Evolutionary conservation across 2,797 vertebrate genomes (phyloP), one percentile per base, ranked within the genome.

Genomic region (Sebastes flavidus): DNA sequence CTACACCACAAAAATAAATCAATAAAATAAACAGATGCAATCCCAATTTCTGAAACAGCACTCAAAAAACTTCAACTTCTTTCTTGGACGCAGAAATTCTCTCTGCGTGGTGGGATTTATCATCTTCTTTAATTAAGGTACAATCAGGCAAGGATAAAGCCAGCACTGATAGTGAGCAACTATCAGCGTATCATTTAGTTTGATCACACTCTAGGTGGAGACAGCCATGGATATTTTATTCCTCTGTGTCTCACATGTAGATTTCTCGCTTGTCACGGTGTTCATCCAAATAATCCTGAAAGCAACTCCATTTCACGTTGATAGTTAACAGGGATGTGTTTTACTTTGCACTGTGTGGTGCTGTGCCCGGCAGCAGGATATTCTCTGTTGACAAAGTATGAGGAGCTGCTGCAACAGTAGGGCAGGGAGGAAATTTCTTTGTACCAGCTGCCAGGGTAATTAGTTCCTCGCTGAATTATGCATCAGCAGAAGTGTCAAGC

Each of bases 381-480:
- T 81, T 85, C 81, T 87, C 77, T 89, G 89, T 86, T 89, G 91
- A 90, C 89, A 91, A 90, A 92, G 87, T 91, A 77, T 75, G 82
- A 86, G 62, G 83, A 78, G 87, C 85, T 85, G 82, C 86, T 87
- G 85, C 89, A 90, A 91, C 87, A 87, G 85, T 89, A 82, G 84
- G 90, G 77, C 84, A 86, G 84, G 79, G 81, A 93, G 92, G 91
- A 94, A 88, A 92, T 93, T 87, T 91, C 90, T 94, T 94, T 94
- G 93, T 92, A 93, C 88, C 92, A 94, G 91, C 92, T 92, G 90
- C 91, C 90, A 91, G 87, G 86, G 89, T 94, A 95, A 95, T 95
- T 95, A 94, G 92, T 93, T 91, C 86, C 88, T 94, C 77, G 32
- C 84, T 95, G 94, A 94, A 95, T 95, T 94, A 95, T 95, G 92